phyloP scores from a whole-genome alignment of 1,140 invertebrate species.

The Campodea augens region DNA sequence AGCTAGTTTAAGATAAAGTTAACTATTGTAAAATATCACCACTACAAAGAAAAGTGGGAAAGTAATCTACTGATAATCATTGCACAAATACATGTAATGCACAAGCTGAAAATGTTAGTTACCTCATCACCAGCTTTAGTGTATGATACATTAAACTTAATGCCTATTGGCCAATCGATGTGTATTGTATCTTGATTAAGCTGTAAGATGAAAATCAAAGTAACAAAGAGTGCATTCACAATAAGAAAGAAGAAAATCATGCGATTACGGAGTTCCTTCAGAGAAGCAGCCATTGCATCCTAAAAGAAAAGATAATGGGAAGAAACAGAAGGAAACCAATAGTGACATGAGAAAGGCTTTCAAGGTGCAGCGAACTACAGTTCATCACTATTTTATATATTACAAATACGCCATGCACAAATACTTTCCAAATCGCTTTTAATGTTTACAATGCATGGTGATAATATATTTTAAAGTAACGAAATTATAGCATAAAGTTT shows the following conservation, averaged over 20 bases:
- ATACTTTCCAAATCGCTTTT: no score
- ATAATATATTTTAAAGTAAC: no score
- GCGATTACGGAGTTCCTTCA: constrained; percentile 81
- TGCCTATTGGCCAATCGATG: constrained; percentile 82
- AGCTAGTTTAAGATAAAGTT: no score
- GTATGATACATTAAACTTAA: constrained; percentile 82
- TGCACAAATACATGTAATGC: no score
- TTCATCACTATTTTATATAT: no score
- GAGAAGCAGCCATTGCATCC: constrained; percentile 69
- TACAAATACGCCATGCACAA: no score
- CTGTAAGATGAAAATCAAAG: constrained; percentile 93
- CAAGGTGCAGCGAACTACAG: background rate
- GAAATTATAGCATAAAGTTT: no score
- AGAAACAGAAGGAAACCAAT: constrained; percentile 4
- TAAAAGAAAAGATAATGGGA: constrained; percentile 26
- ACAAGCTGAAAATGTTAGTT: constrained; percentile 25
- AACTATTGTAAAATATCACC: no score
- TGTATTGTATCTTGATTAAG: constrained; percentile 87
- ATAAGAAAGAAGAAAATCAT: constrained; percentile 94
- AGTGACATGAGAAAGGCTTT: constrained; percentile 1
- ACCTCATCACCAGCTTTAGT: constrained; percentile 72
- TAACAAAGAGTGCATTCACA: constrained; percentile 92
- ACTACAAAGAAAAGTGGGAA: no score
- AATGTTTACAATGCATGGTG: no score
- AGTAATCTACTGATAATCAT: no score